Evolutionary conservation across 2,797 vertebrate genomes (phyloP), one percentile per base, ranked within the genome.

Genomic region (Danio jaintianensis): DNA sequence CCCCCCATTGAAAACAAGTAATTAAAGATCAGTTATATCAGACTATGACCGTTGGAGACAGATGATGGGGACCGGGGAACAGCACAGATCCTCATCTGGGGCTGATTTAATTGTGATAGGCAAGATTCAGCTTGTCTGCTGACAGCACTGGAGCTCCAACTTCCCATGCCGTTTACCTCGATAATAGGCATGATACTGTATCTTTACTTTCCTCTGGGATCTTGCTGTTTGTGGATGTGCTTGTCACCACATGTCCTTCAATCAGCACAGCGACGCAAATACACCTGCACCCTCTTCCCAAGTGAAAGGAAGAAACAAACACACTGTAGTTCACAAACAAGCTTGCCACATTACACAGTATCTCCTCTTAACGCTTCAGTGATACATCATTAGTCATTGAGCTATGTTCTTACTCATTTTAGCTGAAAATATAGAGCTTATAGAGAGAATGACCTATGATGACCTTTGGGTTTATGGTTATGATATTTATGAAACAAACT

Each of bases 221-320:
- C 2, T 59, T 1, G 6, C 69, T 90, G 90, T 90, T 91, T 86
- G 89, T 84, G 84, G 79, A 66, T 80, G 84, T 80, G 74, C 94
- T 64, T 93, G 93, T 92, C 89, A 88, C 89, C 83, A 86, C 93
- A 91, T 92, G 94, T 92, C 81, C 84, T 69, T 83, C 85, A 79
- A 86, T 90, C 90, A 88, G 63, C 45, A 1, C 89, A 88, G 87
- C 67, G n/a, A 36, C 38, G 22, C 55, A 22, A 22, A 22, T 50
- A 80, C 92, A 93, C 89, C 90, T 92, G 92, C 86, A 86, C 87
- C 87, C 68, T 15, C 36, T 36, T 62, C 71, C 62, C 62, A 47
- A 6, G 62, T 50, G 71, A 67, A 66, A 45, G 7, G 5, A 22
- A 75, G 58, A 75, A 50, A 40, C 70, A 40, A 18, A 66, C 75